Evolutionary conservation across 2,113 vertebrate species (phyloP).

Genomic region (Coturnix japonica): DNA sequence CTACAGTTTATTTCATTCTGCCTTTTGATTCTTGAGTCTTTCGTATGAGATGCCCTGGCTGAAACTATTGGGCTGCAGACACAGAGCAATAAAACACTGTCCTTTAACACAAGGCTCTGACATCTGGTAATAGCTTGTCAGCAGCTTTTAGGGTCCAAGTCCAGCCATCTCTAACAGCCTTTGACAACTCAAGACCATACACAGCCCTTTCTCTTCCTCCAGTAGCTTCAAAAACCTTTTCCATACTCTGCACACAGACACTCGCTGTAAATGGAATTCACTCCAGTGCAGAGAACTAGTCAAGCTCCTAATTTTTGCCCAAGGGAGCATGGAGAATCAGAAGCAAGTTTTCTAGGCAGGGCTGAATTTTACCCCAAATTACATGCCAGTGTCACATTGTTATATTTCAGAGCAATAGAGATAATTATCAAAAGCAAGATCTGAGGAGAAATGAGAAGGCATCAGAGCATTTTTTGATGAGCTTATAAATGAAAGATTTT

Average conservation of each 20-base stretch:
- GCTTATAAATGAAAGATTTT: background rate
- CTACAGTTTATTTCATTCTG: background rate
- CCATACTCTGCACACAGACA: background rate
- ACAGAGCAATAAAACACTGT: background rate
- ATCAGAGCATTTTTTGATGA: background rate
- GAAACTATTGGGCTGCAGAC: background rate
- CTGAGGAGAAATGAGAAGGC: background rate
- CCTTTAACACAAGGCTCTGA: background rate
- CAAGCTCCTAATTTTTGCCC: constrained; percentile 34
- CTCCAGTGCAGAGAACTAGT: background rate
- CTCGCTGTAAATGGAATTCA: background rate
- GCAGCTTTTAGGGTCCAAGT: background rate
- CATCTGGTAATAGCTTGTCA: background rate
- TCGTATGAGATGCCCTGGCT: background rate
- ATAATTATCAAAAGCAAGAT: background rate
- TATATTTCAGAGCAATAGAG: background rate
- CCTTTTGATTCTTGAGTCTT: background rate
- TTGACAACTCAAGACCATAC: background rate
- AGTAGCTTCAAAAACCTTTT: background rate
- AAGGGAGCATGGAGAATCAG: background rate
- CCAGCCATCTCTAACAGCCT: background rate
- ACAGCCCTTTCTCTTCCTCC: background rate
- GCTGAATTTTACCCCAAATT: constrained; percentile 3
- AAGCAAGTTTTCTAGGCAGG: background rate
- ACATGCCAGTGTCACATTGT: background rate